These are phyloP conservation scores for Himantopus leucocephalus DNA, from an alignment of 2,113 vertebrate genomes.

Conservation along the genomic window DNA sequence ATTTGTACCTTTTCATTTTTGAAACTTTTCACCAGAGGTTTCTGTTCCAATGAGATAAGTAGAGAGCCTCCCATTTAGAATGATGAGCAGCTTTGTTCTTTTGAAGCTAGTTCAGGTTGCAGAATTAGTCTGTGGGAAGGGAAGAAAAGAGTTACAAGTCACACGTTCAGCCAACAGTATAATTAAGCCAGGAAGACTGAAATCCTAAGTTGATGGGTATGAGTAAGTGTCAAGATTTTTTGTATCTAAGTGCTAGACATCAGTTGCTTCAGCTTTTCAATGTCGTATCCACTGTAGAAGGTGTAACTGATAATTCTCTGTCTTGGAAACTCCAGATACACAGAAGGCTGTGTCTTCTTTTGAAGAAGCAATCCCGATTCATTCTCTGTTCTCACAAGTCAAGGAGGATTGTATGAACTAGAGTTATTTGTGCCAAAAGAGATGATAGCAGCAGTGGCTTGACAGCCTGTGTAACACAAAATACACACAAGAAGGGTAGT, in stretches of 20 bases:
- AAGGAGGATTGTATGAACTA: not conserved
- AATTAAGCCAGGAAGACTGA: not conserved
- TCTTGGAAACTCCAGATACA: not conserved
- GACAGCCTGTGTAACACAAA: not conserved
- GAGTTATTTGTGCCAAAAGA: not conserved
- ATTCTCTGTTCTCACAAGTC: not conserved
- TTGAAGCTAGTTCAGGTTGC: not conserved
- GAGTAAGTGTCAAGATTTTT: not conserved
- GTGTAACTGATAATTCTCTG: not conserved
- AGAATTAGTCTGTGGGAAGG: conserved; percentile 1
- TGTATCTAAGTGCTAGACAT: not conserved
- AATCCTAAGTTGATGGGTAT: not conserved
- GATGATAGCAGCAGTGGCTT: not conserved
- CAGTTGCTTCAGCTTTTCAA: not conserved
- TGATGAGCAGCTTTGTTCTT: not conserved
- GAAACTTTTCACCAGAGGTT: not conserved
- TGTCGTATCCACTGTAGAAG: not conserved
- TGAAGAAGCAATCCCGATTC: not conserved
- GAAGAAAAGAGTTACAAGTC: not conserved
- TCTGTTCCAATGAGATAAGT: not conserved
- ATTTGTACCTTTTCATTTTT: not conserved
- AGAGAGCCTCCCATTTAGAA: not conserved
- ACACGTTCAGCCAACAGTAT: not conserved
- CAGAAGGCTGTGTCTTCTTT: not conserved
- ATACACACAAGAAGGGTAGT: not conserved